Evolutionary conservation across 1,140 invertebrate species (phyloP).

Genomic region (Papilio xuthus): DNA sequence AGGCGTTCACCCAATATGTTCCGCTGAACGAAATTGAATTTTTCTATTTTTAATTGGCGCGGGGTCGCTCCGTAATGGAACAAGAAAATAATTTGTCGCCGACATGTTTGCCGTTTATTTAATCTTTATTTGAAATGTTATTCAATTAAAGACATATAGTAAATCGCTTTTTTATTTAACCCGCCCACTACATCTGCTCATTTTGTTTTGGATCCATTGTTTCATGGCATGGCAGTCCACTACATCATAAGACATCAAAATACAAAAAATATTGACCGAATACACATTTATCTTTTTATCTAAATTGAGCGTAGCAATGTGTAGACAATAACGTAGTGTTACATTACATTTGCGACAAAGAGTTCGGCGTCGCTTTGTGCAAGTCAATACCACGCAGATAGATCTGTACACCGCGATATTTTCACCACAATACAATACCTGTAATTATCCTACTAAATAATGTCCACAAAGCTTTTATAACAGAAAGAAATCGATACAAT

Average conservation of each 20-base stretch:
- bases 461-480: background rate
- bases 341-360: background rate
- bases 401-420: background rate
- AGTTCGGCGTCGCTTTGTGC: background rate
- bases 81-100: constrained; percentile 38
- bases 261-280: background rate
- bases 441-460: background rate
- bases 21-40: constrained; percentile 70
- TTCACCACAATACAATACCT: background rate
- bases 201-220: background rate
- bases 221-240: background rate
- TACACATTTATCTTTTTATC: background rate
- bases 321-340: background rate
- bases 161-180: background rate
- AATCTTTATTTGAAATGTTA: constrained; percentile 38
- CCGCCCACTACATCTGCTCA: background rate
- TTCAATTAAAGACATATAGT: background rate
- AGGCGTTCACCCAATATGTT: constrained; percentile 76
- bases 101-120: constrained; percentile 35
- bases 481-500: background rate
- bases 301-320: background rate
- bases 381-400: background rate
- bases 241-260: background rate
- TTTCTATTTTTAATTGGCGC: constrained; percentile 75
- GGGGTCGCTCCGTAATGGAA: constrained; percentile 57